Base-by-base conservation (phyloP, 2,797 vertebrate genomes). In the Nannoperca obscura region DNA sequence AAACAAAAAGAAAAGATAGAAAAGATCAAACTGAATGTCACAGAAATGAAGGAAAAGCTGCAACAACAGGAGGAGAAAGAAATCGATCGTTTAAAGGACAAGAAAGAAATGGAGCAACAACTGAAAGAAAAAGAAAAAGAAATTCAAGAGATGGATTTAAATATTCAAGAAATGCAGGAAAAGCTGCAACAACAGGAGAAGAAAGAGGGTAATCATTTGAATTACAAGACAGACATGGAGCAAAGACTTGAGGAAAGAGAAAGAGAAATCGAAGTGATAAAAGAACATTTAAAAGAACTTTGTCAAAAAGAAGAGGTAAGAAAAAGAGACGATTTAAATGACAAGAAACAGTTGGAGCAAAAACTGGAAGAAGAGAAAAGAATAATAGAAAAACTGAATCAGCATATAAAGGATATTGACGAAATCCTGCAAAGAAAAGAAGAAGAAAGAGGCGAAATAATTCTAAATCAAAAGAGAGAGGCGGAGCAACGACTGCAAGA, bases 341-440 rank as follows among this genome's bases (percentile, higher is more conserved):
- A 66, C 15, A 49, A 80, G 47, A 81, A 42, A 50, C 69, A 80
- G 63, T 66, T 72, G 49, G 71, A 73, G 55, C 78, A 78, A 40
- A 80, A 66, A 14, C 46, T 81, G 0, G 47, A 76, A 3, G 86
- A 90, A 55, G 77, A 77, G 0, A 42, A 82, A 1, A 53, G 50
- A 47, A 34, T 14, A 4, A 80, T 78, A 0, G 83, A 86, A 40
- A 81, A 78, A 27, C 19, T 90, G 50, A 78, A 73, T 3, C 72
- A 57, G 24, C 86, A 85, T 5, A 40, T 91, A 2, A 80, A 65
- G 8, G 87, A 92, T 1, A 42, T 83, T 0, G 86, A 90, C 1
- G 89, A 87, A 32, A 78, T 85, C 58, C 71, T 93, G 70, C 83
- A 76, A 47, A 84, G 67, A 7, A 85, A 84, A 49, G 89, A 91